A percentile compares a stretch with the other conserved stretches of the same genome.
These are phyloP conservation scores for Hemiscyllium ocellatum DNA, from an alignment of 2,113 vertebrate genomes.

Conservation along the genomic window DNA sequence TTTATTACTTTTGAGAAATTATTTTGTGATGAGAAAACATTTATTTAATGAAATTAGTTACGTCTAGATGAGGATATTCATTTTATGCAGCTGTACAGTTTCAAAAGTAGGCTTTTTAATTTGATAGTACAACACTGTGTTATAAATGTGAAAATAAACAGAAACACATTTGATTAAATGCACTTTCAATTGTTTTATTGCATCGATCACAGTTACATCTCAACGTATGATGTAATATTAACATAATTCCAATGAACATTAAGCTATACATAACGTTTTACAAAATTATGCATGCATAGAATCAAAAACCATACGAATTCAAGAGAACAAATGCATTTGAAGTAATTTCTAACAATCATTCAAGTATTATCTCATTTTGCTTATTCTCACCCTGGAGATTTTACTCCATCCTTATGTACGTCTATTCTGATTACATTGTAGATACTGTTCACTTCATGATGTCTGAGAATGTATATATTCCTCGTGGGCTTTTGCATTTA, in stretches of 20 bases:
- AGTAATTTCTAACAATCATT: neutral
- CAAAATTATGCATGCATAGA: neutral
- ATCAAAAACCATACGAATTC: neutral
- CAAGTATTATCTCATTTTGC: neutral
- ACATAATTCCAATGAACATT: neutral
- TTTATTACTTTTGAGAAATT: neutral
- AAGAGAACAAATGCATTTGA: neutral
- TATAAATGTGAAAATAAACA: neutral
- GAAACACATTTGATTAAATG: neutral
- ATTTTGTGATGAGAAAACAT: neutral
- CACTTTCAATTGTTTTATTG: neutral
- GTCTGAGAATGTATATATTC: neutral
- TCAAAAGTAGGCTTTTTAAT: neutral
- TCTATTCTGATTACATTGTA: neutral
- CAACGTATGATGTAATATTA: neutral
- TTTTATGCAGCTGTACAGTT: neutral
- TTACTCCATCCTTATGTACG: neutral
- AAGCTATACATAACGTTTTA: neutral
- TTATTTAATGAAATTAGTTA: neutral
- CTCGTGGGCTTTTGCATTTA: neutral
- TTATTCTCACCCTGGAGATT: neutral
- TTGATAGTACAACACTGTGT: neutral
- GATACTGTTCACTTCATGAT: neutral
- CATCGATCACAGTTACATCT: neutral
- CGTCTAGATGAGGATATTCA: neutral